phyloP scores from a whole-genome alignment of 1,140 invertebrate species.

The Ceratitis capitata region DNA sequence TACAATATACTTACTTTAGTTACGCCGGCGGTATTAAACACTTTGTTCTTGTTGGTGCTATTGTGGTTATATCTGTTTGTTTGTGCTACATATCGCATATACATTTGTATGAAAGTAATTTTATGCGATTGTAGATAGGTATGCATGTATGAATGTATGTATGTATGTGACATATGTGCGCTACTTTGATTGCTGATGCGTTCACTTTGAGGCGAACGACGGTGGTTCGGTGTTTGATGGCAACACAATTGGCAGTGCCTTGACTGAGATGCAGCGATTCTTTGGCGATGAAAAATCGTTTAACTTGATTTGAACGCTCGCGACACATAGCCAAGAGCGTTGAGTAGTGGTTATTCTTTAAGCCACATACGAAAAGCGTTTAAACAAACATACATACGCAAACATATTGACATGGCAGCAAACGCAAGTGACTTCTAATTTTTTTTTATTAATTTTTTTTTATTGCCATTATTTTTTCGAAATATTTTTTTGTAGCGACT shows the following conservation, averaged over 20 bases:
- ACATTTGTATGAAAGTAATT: neutral
- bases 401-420: no score
- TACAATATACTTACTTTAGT: neutral
- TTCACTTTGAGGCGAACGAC: neutral
- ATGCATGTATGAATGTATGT: no score
- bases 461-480: no score
- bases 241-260: neutral
- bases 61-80: no score
- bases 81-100: neutral
- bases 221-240: neutral
- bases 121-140: no score
- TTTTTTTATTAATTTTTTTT: no score
- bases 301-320: neutral
- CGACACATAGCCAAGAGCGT: neutral
- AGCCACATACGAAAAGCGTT: no score
- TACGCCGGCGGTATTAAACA: neutral
- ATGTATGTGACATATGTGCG: neutral
- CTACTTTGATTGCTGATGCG: constrained; percentile 30
- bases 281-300: neutral
- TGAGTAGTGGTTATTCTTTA: neutral
- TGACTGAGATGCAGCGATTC: neutral
- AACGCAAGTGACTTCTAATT: no score
- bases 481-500: neutral
- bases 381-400: no score
- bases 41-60: neutral